A percentile compares a stretch with the other conserved stretches of the same genome.
Evolutionary conservation across 2,888 invertebrate genomes (phyloP).

Genomic region (Hydroisotoma schaefferi): DNA sequence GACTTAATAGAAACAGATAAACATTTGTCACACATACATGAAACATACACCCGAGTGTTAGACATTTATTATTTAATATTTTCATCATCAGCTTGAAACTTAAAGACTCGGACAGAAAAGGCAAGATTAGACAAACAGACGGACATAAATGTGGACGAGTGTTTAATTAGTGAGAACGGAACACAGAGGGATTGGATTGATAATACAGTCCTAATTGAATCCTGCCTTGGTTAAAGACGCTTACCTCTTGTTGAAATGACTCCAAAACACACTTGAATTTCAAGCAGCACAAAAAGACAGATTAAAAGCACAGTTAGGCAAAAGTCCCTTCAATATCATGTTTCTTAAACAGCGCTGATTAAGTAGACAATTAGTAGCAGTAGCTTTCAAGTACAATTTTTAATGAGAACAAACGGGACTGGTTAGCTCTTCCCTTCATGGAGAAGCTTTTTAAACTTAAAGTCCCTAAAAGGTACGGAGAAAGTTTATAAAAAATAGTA

Average conservation of each 20-base stretch:
- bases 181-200: slow-evolving; percentile 3
- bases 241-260: slow-evolving; percentile 99
- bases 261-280: slow-evolving; percentile 89
- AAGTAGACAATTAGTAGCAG: too few relatives aligned
- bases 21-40: slow-evolving; percentile 1
- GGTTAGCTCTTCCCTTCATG: too few relatives aligned
- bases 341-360: too few relatives aligned
- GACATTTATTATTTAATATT: too few relatives aligned
- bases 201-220: background rate
- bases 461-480: too few relatives aligned
- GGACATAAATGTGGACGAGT: background rate
- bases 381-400: too few relatives aligned
- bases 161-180: background rate
- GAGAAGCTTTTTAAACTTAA: too few relatives aligned
- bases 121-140: background rate
- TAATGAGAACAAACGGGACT: too few relatives aligned
- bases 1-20: background rate
- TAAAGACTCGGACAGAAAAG: background rate
- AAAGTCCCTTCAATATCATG: slow-evolving; percentile 14
- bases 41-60: background rate
- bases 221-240: slow-evolving; percentile 51
- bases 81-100: background rate
- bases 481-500: too few relatives aligned
- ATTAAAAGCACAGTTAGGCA: slow-evolving; percentile 48
- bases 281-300: slow-evolving; percentile 64